phyloP scores from a whole-genome alignment of 2,888 invertebrate genomes.

The Pollenia labialis region DNA sequence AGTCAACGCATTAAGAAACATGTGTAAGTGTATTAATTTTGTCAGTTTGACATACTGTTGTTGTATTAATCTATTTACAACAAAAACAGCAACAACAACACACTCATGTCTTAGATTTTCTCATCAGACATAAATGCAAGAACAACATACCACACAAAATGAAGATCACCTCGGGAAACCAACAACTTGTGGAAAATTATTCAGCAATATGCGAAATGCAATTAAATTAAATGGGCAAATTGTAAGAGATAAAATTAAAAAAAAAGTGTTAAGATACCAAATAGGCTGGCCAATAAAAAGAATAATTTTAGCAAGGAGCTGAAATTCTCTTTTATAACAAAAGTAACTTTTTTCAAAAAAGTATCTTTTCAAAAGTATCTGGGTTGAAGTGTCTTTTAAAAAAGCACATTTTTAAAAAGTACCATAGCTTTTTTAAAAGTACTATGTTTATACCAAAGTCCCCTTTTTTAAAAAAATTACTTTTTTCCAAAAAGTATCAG shows the following conservation, averaged over 20 bases:
- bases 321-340: background rate
- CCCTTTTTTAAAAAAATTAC: too few species aligned
- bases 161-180: conserved; percentile 18
- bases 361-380: too few species aligned
- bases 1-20: conserved; percentile 68
- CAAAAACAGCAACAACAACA: background rate
- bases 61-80: conserved; percentile 48
- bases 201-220: conserved; percentile 10
- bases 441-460: too few species aligned
- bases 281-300: background rate
- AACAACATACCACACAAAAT: conserved; percentile 6
- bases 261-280: background rate
- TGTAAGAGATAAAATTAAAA: conserved; percentile 18
- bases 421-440: too few species aligned
- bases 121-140: background rate
- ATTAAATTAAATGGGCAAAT: conserved; percentile 15
- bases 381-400: too few species aligned
- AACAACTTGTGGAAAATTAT: conserved; percentile 41
- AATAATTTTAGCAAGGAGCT: background rate
- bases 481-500: too few species aligned
- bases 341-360: background rate
- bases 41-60: conserved; percentile 66
- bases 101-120: conserved; percentile 21
- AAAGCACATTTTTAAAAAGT: too few species aligned
- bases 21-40: conserved; percentile 68